Evolutionary conservation across 2,113 vertebrate genomes (phyloP).

Genomic region (Columba livia): DNA sequence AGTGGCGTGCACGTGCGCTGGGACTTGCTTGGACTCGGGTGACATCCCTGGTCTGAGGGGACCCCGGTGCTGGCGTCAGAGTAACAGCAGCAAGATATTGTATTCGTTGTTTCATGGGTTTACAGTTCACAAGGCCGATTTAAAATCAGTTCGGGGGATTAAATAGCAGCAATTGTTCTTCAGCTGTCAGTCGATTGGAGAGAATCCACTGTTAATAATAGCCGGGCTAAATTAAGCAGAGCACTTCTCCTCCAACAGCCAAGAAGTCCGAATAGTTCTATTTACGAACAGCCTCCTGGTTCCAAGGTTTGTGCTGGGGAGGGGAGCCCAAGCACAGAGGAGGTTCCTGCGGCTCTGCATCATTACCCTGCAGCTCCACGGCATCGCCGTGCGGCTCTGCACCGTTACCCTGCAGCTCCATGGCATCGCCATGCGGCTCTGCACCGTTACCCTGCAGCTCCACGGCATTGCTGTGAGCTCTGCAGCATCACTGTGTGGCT

Average conservation of each 20-base stretch:
- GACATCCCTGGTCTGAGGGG: background rate
- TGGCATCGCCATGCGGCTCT: too few relatives aligned
- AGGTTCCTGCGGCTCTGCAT: background rate
- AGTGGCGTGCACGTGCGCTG: fast-evolving
- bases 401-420: too few relatives aligned
- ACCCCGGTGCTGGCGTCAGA: background rate
- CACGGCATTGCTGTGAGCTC: too few relatives aligned
- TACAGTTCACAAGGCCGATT: background rate
- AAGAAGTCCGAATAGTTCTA: background rate
- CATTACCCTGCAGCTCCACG: too few relatives aligned
- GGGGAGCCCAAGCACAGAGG: background rate
- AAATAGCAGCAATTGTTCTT: slow-evolving; percentile 38
- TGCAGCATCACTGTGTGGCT: too few relatives aligned
- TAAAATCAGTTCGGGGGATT: background rate
- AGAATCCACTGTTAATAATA: background rate
- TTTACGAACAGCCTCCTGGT: slow-evolving; percentile 5
- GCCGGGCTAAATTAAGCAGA: slow-evolving; percentile 31
- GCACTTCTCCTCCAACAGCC: background rate
- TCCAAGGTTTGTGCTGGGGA: background rate
- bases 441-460: too few relatives aligned
- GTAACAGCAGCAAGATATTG: background rate
- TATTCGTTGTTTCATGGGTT: background rate
- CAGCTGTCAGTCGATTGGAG: background rate
- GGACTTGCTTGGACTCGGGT: background rate
- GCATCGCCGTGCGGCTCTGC: background rate